These are phyloP conservation scores for Seriola rivoliana DNA, from an alignment of 2,113 vertebrate species.

Conservation along the genomic window DNA sequence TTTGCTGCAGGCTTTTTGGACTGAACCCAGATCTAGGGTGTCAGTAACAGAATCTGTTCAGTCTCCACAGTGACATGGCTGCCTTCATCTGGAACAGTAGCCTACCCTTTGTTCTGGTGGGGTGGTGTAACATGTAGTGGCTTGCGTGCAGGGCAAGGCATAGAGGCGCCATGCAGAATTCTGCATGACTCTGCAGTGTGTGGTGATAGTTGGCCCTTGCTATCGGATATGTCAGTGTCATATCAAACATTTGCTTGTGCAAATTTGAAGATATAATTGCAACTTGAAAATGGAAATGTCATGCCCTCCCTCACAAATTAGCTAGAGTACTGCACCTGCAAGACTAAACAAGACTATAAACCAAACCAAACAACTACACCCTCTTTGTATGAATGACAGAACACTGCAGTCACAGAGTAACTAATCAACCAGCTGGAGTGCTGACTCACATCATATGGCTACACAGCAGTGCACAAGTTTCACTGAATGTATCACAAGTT, in stretches of 20 bases:
- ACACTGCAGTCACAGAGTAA: slow-evolving; percentile 22
- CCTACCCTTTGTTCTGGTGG: slow-evolving; percentile 8
- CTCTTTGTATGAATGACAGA: slow-evolving; percentile 21
- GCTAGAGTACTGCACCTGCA: not conserved
- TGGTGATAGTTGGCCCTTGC: not conserved
- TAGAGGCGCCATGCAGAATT: slow-evolving; percentile 5
- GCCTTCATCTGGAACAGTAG: slow-evolving; percentile 32
- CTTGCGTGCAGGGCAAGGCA: slow-evolving; percentile 49
- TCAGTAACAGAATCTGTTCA: slow-evolving; percentile 52
- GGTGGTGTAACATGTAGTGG: slow-evolving; percentile 51
- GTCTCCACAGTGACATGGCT: slow-evolving; percentile 13
- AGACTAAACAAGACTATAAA: slow-evolving; percentile 16
- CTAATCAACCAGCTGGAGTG: slow-evolving; percentile 9
- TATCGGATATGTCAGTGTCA: slow-evolving; percentile 1
- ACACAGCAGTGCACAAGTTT: slow-evolving; percentile 12
- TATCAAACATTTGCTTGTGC: slow-evolving; percentile 30
- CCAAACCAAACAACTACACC: slow-evolving; percentile 52
- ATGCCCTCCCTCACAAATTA: not conserved
- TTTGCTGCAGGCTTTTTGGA: slow-evolving; percentile 51
- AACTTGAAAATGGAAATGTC: not conserved
- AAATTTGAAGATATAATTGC: slow-evolving; percentile 30
- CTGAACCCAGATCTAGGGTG: slow-evolving; percentile 25
- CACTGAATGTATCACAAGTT: not conserved
- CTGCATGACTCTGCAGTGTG: slow-evolving; percentile 26
- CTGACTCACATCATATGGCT: slow-evolving; percentile 31